Evolutionary conservation across 2,113 vertebrate genomes (phyloP).

Genomic region (Zosterops hypoxanthus): DNA sequence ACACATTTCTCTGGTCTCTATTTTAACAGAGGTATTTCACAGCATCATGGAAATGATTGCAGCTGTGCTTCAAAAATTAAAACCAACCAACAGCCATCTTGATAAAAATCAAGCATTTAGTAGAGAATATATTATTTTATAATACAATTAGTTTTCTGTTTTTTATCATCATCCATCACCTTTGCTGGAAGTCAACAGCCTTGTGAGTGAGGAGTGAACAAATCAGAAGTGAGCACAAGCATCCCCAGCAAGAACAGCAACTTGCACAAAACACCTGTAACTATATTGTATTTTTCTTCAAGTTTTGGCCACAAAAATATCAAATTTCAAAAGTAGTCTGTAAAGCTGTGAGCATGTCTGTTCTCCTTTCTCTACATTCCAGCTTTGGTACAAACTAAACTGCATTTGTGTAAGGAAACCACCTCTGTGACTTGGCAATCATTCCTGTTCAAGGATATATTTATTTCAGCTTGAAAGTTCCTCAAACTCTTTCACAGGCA

Average conservation of each 20-base stretch:
- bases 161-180: background rate
- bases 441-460: background rate
- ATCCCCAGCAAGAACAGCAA: background rate
- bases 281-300: background rate
- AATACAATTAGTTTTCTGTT: background rate
- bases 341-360: background rate
- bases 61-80: slow-evolving; percentile 29
- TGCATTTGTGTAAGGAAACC: background rate
- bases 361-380: background rate
- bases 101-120: background rate
- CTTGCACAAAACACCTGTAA: background rate
- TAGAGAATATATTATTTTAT: background rate
- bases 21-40: slow-evolving; percentile 29
- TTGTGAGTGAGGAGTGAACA: background rate
- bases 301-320: background rate
- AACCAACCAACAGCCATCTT: slow-evolving; percentile 13
- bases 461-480: background rate
- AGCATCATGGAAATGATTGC: background rate
- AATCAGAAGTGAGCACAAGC: background rate
- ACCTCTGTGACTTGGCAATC: background rate
- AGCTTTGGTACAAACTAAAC: background rate
- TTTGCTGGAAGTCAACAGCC: background rate
- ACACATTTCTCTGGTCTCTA: background rate
- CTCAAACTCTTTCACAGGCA: background rate
- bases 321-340: background rate